Base-by-base conservation (phyloP, 2,797 vertebrate species). In the Hyperoplus lanceolatus region DNA sequence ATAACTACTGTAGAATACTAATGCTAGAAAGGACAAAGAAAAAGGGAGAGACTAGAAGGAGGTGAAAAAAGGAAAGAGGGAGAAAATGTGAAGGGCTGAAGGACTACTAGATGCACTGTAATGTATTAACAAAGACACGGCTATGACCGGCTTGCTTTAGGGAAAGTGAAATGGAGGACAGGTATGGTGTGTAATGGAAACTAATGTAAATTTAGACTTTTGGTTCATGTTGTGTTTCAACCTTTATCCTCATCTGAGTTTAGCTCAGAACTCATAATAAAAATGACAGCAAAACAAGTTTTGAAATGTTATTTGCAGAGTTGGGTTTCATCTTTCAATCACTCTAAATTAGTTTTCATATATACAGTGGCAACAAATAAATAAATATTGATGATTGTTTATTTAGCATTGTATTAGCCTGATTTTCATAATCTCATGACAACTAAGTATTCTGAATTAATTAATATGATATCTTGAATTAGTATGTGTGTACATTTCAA, bases 1-100 rank as follows among this genome's bases (percentile, higher is more conserved):
- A 80, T 53, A 38, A 11, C 58, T 14, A 29, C 29, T 29, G 29
- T 29, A 65, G 80, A 89, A 83, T 84, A 65, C 73, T 77, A 76
- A 88, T 78, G 58, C 60, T 60, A 16, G 29, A 71, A 66, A 64
- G 55, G 36, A 73, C 46, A 46, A 21, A 63, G 71, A 29, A 79
- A 83, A 70, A 18, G 48, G 39, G 69, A 56, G 42, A 16, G 42
- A 64, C 0, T 4, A 42, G 9, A 55, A 58, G 42, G 39, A 62
- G 13, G 46, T 38, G 48, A 57, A 72, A 75, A 60, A 57, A 70
- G 69, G 6, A 18, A 75, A 69, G 41, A 2, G 45, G 5, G 18
- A 38, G 59, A 42, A 74, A 69, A 55, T 49, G 6, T 63, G 12
- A 48, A 36, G 36, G 21, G 18, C 55, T 77, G 48, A 59, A 29